Base-by-base conservation (phyloP, 2,888 invertebrate species). In the Bugula neritina region DNA sequence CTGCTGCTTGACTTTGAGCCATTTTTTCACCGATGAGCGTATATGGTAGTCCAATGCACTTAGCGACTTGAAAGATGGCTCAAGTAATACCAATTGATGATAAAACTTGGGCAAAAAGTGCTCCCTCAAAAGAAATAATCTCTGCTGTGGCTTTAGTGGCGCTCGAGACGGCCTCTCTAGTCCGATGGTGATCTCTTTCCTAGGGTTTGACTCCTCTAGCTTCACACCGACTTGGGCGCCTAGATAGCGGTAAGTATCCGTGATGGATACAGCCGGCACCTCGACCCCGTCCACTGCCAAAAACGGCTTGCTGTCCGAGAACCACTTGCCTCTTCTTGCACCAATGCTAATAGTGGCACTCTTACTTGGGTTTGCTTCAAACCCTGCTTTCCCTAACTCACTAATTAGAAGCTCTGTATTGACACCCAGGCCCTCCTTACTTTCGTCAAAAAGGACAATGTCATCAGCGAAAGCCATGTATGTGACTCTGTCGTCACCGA, bases 131-230 rank as follows among this genome's bases (percentile, higher is more conserved):
- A 63, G 10, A 34, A 13, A 31, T 34, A 63, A 10, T 25, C 63
- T 21, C 34, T 63, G 63, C 63, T 63, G 63, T 5, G 63, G 63
- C 31, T 63, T 63, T 5, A 63, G 34, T 5, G 63, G 63, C 31
- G 31, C 63, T 5, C 31, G 21, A 13, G 63, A 25, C 5, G 27
- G 10, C 13, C 27, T 63, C 27, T 10, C n/a, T 31, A 63, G 63
- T 10, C 25, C 27, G 10, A 25, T 3, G 10, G 5, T n/a, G 5
- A 63, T 5, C 17, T 29, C 3, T 29, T 2, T 31, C 27, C 13
- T 3, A 34, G 63, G 63, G 13, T 5, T 21, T 17, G 17, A 1
- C 10, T 3, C 10, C 1, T 10, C 27, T 3, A 21, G 25, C 5
- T 13, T 2, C 5, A 31, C 63, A 29, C 63, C 63, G 63, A 63